Conservation (phyloP, 2,113 vertebrate genomes). For the Brachypodius melanocephalos region DNA sequence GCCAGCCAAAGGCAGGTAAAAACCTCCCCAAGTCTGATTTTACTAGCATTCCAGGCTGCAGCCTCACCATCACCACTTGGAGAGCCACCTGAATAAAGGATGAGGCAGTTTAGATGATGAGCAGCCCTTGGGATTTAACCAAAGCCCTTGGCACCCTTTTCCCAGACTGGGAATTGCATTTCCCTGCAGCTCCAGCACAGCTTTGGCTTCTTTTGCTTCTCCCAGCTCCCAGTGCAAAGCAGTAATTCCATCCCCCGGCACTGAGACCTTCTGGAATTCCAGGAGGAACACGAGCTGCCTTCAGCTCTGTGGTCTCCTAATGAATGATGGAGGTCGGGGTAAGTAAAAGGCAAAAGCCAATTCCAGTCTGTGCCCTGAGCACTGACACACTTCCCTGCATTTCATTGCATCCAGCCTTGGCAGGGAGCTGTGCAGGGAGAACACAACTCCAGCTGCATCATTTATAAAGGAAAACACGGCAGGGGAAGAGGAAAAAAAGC, state of each 20-base stretch:
- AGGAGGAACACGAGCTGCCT: background rate
- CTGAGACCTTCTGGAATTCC: background rate
- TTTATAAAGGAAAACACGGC: slow-evolving; percentile 12
- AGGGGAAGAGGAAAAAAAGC: background rate
- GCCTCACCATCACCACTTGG: background rate
- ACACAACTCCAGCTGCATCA: slow-evolving; percentile 38
- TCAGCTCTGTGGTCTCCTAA: background rate
- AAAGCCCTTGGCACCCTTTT: background rate
- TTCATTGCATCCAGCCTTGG: background rate
- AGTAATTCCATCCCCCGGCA: background rate
- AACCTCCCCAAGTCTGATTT: background rate
- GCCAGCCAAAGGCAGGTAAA: background rate
- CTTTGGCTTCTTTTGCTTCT: background rate
- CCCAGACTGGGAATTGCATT: background rate
- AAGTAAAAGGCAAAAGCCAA: background rate
- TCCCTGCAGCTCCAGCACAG: background rate
- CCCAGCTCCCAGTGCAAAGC: background rate
- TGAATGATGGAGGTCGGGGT: background rate
- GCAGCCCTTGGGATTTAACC: background rate
- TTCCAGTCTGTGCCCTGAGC: background rate
- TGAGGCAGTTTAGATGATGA: background rate
- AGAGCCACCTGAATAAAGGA: background rate
- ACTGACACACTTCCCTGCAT: background rate
- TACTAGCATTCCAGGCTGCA: background rate
- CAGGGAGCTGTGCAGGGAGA: background rate